Evolutionary conservation across 53 echinoderm and acorn worm genomes (phyloP), one percentile per base, ranked within the genome.

Genomic region (Temnopleurus reevesii): DNA sequence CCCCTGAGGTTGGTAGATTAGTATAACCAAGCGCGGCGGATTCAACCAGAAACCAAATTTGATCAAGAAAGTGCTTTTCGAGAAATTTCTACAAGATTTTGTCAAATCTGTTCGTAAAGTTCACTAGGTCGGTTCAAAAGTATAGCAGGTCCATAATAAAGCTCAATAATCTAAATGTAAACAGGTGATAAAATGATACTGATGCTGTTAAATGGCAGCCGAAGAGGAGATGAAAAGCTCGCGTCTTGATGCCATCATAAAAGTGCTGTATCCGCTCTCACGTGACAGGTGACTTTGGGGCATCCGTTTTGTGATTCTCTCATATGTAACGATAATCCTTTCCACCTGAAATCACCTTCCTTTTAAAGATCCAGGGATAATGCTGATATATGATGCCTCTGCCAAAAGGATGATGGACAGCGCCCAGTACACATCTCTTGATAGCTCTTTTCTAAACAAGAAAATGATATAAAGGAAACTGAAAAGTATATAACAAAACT

Each of bases 101-200:
- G 63, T 63, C 30, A 7, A n/a, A 27, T 8, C 26, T 58, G 31
- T 34, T 63, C 9, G 33, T 41, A 71, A 41, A 8, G 71, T 71
- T 71, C 71, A 38, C 71, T 71, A 19, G 71, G 71, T 71, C 71
- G 41, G n/a, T 38, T 41, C n/a, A n/a, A n/a, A n/a, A n/a, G n/a
- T n/a, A n/a, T n/a, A n/a, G n/a, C n/a, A n/a, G n/a, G n/a, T n/a
- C n/a, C n/a, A n/a, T n/a, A n/a, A n/a, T n/a, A n/a, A n/a, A n/a
- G n/a, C n/a, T n/a, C n/a, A n/a, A n/a, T n/a, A 36, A 71, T 71
- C 21, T 71, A 12, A 43, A 36, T 9, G 41, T 71, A 71, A 71
- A 71, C 71, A 38, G n/a, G 36, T 15, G 41, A 71, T 71, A 71
- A 38, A 71, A 71, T 71, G 71, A 38, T 71, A 43, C 21, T 43